Evolutionary conservation across 2,888 invertebrate species (phyloP), one percentile per base, ranked within the genome.

Genomic region (Xestia c-nigrum): DNA sequence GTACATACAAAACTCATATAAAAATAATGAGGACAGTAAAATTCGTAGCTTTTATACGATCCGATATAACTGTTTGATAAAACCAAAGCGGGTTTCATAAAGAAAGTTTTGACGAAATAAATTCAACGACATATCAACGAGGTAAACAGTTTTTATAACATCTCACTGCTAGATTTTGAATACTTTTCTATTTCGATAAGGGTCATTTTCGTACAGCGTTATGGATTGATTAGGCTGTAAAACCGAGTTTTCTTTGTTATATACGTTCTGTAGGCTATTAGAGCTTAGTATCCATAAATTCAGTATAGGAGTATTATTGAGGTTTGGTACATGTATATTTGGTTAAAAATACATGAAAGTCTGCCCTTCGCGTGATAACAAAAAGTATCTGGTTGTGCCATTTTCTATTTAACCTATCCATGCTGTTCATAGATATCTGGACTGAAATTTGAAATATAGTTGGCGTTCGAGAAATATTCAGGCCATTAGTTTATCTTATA

Each of bases 101-200:
- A 80, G 5, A 76, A 72, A 74, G 43, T 73, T 78, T 21, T 12
- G 47, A 69, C 38, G 24, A 47, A 68, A 75, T 70, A 72, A 77
- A 68, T 61, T 70, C 12, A 31, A 46, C 31, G n/a, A 76, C 75
- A 57, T 67, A 67, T 70, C 72, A 64, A 19, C 1, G 73, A 50
- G 38, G 67, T 63, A 74, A 82, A 75, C 55, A 65, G 19, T n/a
- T 72, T 71, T 76, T 79, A 61, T 70, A 69, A 63, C 64, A 40
- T 40, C 14, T 16, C 14, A 57, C 43, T 72, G 40, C 14, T 31
- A 19, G 71, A 50, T 70, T 73, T 70, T 74, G 80, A 52, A 72
- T 59, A 74, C 47, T 69, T 67, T 80, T 74, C 31, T 31, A 71
- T 65, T 76, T 70, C 68, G 70, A 72, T 83, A 78, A 76, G 64